Conservation (phyloP, 2,113 vertebrate genomes). For the Chaetorhynchus papuensis region DNA sequence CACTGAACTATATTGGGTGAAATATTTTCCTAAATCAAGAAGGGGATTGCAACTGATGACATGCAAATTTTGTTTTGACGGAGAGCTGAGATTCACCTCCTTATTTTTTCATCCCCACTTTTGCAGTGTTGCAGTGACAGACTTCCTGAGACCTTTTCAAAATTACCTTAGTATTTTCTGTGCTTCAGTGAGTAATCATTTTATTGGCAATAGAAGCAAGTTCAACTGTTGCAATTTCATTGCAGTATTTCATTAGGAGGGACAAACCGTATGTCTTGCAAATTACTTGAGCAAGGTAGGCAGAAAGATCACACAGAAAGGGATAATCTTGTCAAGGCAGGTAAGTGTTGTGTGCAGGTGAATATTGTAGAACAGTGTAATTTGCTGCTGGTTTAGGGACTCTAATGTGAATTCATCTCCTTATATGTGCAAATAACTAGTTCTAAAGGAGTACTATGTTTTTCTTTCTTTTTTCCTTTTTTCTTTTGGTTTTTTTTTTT, state of each 20-base stretch:
- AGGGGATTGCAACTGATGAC: not conserved
- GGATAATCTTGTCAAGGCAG: not conserved
- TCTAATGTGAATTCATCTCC: not conserved
- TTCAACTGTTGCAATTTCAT: conserved; percentile 44
- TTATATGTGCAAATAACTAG: not conserved
- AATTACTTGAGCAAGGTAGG: conserved; percentile 16
- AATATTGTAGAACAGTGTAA: not conserved
- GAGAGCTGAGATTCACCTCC: not conserved
- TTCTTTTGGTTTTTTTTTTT: too few relatives aligned
- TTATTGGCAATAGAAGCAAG: conserved; percentile 31
- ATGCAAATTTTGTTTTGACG: fast-evolving
- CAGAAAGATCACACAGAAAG: not conserved
- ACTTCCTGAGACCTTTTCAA: not conserved
- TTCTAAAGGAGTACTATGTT: not conserved
- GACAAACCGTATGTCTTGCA: conserved; percentile 11
- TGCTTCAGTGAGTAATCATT: not conserved
- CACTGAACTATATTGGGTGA: not conserved
- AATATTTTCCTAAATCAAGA: not conserved
- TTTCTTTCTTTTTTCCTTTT: too few relatives aligned
- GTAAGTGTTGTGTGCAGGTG: not conserved
- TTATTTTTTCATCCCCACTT: not conserved
- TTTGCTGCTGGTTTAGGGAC: not conserved
- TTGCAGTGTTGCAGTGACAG: not conserved
- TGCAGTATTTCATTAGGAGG: not conserved
- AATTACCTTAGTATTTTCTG: not conserved